These are phyloP conservation scores for Lutraria lutraria DNA, from an alignment of 2,888 invertebrate species.

Conservation along the genomic window DNA sequence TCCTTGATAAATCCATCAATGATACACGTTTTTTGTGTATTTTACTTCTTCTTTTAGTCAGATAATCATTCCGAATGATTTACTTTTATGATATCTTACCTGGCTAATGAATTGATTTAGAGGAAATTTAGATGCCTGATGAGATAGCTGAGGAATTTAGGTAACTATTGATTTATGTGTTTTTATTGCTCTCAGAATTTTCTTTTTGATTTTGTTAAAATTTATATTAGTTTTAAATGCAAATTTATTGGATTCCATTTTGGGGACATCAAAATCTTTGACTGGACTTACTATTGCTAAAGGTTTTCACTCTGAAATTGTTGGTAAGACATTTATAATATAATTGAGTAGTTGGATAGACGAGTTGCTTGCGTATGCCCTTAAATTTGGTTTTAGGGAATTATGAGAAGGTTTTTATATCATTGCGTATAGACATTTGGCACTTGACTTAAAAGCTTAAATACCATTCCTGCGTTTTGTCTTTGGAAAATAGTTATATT, in stretches of 20 bases:
- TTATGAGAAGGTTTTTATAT: no score
- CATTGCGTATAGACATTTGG: not conserved
- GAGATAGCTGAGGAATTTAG: conserved; percentile 9
- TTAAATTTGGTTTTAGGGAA: no score
- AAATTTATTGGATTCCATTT: not conserved
- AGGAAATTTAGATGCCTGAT: not conserved
- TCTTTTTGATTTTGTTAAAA: not conserved
- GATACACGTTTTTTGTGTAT: not conserved
- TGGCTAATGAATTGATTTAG: conserved; percentile 9
- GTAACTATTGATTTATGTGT: conserved; percentile 10
- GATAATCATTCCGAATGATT: not conserved
- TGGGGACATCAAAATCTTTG: not conserved
- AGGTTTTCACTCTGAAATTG: not conserved
- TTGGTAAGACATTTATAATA: not conserved
- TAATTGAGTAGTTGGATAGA: not conserved
- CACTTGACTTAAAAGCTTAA: not conserved
- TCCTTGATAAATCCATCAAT: not conserved
- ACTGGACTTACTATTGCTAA: not conserved
- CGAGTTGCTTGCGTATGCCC: no score
- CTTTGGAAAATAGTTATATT: not conserved
- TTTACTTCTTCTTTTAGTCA: not conserved
- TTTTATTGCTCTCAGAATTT: not conserved
- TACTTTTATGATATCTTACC: not conserved
- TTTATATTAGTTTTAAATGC: not conserved
- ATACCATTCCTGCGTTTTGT: not conserved